Percentiles rank a stretch among this genome's conserved stretches.
phyloP scores from a whole-genome alignment of 2,888 invertebrate genomes.

The Ceramica pisi region DNA sequence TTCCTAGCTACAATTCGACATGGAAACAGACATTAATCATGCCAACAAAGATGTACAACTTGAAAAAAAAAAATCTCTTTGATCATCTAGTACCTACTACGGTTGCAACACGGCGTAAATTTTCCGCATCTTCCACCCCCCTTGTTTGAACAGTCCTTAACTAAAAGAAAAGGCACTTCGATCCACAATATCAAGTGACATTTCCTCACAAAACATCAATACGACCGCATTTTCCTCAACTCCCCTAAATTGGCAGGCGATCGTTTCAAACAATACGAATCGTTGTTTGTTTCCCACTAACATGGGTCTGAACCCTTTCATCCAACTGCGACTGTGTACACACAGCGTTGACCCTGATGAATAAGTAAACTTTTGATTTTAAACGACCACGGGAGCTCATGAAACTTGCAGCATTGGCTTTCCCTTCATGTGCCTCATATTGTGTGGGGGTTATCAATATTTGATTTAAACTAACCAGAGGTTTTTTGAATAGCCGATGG shows the following conservation, averaged over 20 bases:
- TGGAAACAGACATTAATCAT: too few relatives aligned
- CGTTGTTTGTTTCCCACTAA: conserved; percentile 53
- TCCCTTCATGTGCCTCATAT: conserved; percentile 22
- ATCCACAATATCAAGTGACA: conserved; percentile 25
- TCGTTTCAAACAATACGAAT: conserved; percentile 55
- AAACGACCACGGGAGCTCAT: conserved; percentile 61
- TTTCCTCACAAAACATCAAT: conserved; percentile 27
- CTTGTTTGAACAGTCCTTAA: conserved; percentile 21
- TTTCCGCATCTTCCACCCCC: background rate
- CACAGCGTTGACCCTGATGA: conserved; percentile 61
- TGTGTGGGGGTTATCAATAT: conserved; percentile 48
- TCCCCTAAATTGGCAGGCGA: conserved; percentile 45
- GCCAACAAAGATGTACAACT: too few relatives aligned
- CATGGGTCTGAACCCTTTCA: conserved; percentile 54
- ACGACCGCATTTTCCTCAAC: conserved; percentile 44
- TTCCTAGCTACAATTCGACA: too few relatives aligned
- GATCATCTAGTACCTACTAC: background rate
- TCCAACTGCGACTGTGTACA: conserved; percentile 56
- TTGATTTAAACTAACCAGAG: conserved; percentile 44
- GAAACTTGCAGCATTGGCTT: conserved; percentile 58
- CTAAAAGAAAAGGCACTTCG: background rate
- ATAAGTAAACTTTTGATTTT: conserved; percentile 70
- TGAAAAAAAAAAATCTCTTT: background rate
- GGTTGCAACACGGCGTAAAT: background rate
- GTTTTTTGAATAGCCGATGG: conserved; percentile 15